Percentiles rank a stretch among this genome's conserved stretches.
Conservation (phyloP, 2,797 vertebrate species). For the Thunnus albacares region DNA sequence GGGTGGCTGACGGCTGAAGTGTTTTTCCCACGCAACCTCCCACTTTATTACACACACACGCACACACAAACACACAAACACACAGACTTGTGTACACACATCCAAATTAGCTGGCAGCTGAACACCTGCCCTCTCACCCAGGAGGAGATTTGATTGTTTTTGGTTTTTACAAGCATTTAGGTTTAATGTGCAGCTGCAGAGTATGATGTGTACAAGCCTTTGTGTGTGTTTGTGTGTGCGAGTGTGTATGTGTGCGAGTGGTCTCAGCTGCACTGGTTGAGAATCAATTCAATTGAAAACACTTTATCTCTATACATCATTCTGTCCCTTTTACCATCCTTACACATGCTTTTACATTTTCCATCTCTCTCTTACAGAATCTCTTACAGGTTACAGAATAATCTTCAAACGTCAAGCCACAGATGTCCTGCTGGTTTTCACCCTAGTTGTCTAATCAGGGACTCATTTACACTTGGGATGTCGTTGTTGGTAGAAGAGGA, state of each 20-base stretch:
- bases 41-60: conserved; percentile 22
- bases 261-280: conserved; percentile 67
- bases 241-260: conserved; percentile 39
- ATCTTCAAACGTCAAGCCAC: conserved; percentile 21
- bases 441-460: conserved; percentile 19
- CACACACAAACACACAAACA: conserved; percentile 2
- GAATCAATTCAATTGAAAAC: conserved; percentile 67
- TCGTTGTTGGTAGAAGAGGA: conserved; percentile 4
- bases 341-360: conserved; percentile 27
- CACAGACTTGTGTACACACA: conserved; percentile 3
- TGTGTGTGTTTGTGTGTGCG: conserved; percentile 1
- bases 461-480: conserved; percentile 28
- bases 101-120: conserved; percentile 24
- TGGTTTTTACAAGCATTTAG: conserved; percentile 69
- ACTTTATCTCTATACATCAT: conserved; percentile 49
- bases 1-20: conserved; percentile 46
- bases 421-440: conserved; percentile 24
- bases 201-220: conserved; percentile 23
- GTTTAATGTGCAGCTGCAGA: conserved; percentile 44
- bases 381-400: conserved; percentile 25
- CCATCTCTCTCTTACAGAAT: conserved; percentile 1
- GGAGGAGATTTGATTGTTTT: conserved; percentile 70
- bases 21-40: conserved; percentile 28
- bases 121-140: conserved; percentile 65
- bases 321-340: conserved; percentile 25